phyloP scores from a whole-genome alignment of 2,113 vertebrate genomes.

The Muntiacus reevesi region DNA sequence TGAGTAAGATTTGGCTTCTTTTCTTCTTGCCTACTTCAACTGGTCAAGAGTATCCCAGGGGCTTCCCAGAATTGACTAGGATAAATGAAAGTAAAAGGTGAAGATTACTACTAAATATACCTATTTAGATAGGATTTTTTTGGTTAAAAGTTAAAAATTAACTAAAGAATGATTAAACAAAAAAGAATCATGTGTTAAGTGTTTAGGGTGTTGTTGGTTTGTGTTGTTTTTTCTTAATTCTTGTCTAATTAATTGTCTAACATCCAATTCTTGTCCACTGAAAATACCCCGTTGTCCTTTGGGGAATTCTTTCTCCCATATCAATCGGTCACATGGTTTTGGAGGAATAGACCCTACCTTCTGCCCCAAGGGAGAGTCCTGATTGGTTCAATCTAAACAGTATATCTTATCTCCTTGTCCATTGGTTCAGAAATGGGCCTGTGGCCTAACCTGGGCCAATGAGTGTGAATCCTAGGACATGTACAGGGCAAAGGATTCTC shows the following conservation, averaged over 20 bases:
- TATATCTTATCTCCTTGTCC: not conserved
- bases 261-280: not conserved
- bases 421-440: not conserved
- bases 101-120: not conserved
- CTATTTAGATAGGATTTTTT: not conserved
- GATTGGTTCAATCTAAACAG: not conserved
- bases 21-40: not conserved
- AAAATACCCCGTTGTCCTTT: not conserved
- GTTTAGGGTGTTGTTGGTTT: not conserved
- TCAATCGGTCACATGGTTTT: not conserved
- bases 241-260: not conserved
- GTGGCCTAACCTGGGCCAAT: not conserved
- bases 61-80: not conserved
- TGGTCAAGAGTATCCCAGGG: not conserved
- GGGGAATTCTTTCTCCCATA: not conserved
- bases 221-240: not conserved
- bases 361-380: not conserved
- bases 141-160: conserved; percentile 17
- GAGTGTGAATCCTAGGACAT: not conserved
- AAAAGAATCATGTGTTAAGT: not conserved
- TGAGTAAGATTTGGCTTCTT: not conserved
- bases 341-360: not conserved
- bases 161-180: not conserved
- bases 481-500: not conserved
- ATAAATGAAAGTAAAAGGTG: not conserved